Evolutionary conservation across 2,113 vertebrate species (phyloP).

Genomic region (Rhineura floridana): DNA sequence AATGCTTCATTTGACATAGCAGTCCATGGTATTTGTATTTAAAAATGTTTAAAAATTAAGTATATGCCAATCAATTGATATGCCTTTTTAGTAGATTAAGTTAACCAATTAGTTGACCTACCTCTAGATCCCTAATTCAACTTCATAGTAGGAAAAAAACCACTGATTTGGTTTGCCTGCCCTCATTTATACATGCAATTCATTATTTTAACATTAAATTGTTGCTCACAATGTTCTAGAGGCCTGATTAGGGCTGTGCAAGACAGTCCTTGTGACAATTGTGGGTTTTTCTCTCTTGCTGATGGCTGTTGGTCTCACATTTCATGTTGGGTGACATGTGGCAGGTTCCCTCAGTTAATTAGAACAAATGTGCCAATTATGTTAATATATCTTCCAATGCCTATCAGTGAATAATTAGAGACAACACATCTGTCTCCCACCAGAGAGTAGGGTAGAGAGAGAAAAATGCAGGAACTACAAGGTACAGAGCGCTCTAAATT

Average conservation of each 20-base stretch:
- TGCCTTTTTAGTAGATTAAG: not conserved
- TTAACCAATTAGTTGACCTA: not conserved
- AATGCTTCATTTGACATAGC: not conserved
- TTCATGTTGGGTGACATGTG: constrained; percentile 84
- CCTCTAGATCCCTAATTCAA: constrained; percentile 5
- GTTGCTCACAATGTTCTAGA: constrained; percentile 31
- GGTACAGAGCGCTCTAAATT: constrained; percentile 59
- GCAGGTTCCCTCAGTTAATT: constrained; percentile 89
- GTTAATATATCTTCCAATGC: constrained; percentile 87
- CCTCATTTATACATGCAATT: not conserved
- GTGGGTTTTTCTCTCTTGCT: constrained; percentile 48
- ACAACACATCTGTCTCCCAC: constrained; percentile 81
- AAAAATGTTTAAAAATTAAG: not conserved
- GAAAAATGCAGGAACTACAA: constrained; percentile 53
- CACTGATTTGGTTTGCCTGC: constrained; percentile 26
- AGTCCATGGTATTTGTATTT: not conserved
- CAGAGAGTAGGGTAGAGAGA: constrained; percentile 40
- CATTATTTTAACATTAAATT: constrained; percentile 26
- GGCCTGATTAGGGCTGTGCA: constrained; percentile 26
- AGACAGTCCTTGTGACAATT: constrained; percentile 7
- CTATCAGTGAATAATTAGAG: constrained; percentile 89
- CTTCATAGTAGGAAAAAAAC: constrained; percentile 49
- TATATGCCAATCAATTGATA: not conserved
- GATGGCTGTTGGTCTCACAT: constrained; percentile 66
- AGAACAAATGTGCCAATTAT: constrained; percentile 95